Percentiles rank a stretch among this genome's conserved stretches.
These are phyloP conservation scores for Bostrychus sinensis DNA, from an alignment of 2,113 vertebrate genomes.

Conservation along the genomic window DNA sequence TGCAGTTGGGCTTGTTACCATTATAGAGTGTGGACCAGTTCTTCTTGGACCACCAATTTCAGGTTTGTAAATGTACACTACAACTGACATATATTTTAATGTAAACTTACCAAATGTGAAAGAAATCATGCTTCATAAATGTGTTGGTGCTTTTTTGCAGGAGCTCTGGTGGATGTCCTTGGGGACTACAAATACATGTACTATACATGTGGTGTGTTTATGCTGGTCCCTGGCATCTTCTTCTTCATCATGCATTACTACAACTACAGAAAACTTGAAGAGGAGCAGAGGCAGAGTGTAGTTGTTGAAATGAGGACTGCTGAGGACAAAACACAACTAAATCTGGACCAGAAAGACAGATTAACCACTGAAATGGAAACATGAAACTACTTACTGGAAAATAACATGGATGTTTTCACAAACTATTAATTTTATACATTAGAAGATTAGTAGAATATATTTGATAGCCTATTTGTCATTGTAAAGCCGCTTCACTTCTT, in stretches of 20 bases:
- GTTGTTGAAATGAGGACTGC: slow-evolving; percentile 57
- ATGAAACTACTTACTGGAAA: slow-evolving; percentile 15
- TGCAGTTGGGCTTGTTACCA: slow-evolving; percentile 83
- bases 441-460: neutral
- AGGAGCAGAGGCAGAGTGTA: slow-evolving; percentile 63
- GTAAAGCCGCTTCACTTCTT: neutral
- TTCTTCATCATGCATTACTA: slow-evolving; percentile 86
- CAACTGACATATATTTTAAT: slow-evolving; percentile 85
- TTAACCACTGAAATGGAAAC: slow-evolving; percentile 22
- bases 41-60: slow-evolving; percentile 84
- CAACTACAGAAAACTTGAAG: slow-evolving; percentile 83
- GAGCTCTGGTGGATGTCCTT: slow-evolving; percentile 81
- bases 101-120: slow-evolving; percentile 68
- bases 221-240: slow-evolving; percentile 82
- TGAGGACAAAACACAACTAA: slow-evolving; percentile 44
- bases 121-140: slow-evolving; percentile 75
- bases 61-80: slow-evolving; percentile 77
- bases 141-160: slow-evolving; percentile 65
- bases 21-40: slow-evolving; percentile 81
- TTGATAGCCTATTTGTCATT: neutral
- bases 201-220: slow-evolving; percentile 81
- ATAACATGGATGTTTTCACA: neutral
- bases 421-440: neutral
- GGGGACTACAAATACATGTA: slow-evolving; percentile 86
- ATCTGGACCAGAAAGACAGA: slow-evolving; percentile 27